Conservation (phyloP, 2,113 vertebrate species). For the Pygoscelis antarcticus region DNA sequence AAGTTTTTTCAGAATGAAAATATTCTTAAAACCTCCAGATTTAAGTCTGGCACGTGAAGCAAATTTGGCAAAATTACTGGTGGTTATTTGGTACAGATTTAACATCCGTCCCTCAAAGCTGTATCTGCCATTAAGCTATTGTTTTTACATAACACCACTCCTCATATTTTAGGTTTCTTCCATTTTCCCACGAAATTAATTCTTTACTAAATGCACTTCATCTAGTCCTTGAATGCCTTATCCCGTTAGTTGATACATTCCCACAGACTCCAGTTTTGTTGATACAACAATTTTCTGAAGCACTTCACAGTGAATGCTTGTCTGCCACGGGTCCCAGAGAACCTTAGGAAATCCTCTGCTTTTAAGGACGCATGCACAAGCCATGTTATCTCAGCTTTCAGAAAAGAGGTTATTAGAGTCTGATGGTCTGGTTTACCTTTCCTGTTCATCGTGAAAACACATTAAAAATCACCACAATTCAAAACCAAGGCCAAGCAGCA, state of each 20-base stretch:
- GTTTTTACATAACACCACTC: not conserved
- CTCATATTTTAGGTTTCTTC: not conserved
- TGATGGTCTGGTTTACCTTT: not conserved
- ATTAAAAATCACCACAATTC: not conserved
- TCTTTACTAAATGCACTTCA: not conserved
- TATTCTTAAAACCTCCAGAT: not conserved
- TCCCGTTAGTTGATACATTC: not conserved
- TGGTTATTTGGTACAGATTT: not conserved
- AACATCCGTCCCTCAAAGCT: not conserved
- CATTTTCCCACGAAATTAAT: not conserved
- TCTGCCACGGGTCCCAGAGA: constrained; percentile 24
- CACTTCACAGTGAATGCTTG: not conserved
- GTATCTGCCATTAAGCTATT: not conserved
- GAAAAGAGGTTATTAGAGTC: not conserved
- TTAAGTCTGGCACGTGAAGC: not conserved
- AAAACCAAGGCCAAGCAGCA: not conserved
- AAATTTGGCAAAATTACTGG: not conserved
- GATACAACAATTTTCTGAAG: constrained; percentile 48
- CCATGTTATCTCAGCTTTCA: not conserved
- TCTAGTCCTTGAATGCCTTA: not conserved
- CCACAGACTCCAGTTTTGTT: not conserved
- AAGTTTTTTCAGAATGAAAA: not conserved
- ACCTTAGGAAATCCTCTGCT: constrained; percentile 58
- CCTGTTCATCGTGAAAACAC: not conserved
- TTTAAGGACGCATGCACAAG: not conserved